These are phyloP conservation scores for Ceratosolen fusciceps DNA, from an alignment of 1,140 invertebrate species.

Conservation along the genomic window DNA sequence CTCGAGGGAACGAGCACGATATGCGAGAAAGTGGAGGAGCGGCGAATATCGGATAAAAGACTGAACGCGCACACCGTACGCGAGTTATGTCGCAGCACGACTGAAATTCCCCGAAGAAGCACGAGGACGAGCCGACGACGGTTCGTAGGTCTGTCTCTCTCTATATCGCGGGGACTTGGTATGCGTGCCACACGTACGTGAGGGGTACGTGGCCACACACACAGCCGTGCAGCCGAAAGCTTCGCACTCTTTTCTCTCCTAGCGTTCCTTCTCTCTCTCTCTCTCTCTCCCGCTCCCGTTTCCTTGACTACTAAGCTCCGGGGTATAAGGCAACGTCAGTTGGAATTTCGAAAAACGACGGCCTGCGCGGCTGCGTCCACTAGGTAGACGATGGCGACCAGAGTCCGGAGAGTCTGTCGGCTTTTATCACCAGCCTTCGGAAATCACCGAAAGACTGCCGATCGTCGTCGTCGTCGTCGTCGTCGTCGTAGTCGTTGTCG, in stretches of 20 bases:
- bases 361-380: background rate
- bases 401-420: background rate
- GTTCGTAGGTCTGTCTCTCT: conserved; percentile 8
- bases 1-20: background rate
- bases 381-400: background rate
- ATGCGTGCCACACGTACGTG: background rate
- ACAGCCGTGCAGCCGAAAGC: background rate
- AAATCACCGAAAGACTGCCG: conserved; percentile 24
- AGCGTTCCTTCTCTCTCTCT: background rate
- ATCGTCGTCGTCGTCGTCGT: background rate
- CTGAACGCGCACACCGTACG: background rate
- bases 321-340: background rate
- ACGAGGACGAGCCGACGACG: conserved; percentile 27
- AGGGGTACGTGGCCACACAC: background rate
- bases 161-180: background rate
- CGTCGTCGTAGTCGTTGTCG: background rate
- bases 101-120: conserved; percentile 30
- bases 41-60: background rate
- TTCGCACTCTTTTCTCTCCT: background rate
- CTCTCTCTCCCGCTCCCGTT: background rate
- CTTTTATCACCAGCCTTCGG: conserved; percentile 12
- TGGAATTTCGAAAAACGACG: background rate
- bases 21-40: background rate
- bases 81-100: conserved; percentile 22
- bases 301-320: background rate